Percentiles rank a stretch among this genome's conserved stretches.
These are phyloP conservation scores for Microtus pennsylvanicus DNA, from an alignment of 2,113 vertebrate genomes.

Conservation along the genomic window DNA sequence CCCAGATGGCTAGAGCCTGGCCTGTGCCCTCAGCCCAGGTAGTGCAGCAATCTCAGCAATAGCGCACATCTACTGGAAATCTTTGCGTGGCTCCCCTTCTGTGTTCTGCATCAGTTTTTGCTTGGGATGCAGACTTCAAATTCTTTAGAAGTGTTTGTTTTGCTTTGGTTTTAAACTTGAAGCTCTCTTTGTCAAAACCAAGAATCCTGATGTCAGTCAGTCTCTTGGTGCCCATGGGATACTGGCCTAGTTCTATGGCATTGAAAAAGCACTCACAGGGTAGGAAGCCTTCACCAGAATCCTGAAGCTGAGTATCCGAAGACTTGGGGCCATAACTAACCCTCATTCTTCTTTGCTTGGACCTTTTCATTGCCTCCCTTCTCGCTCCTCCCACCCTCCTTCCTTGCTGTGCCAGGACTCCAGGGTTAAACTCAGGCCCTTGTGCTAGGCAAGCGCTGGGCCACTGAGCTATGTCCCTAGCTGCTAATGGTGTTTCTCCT, in stretches of 20 bases:
- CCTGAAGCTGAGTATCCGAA: background rate
- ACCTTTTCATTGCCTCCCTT: background rate
- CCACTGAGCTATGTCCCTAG: background rate
- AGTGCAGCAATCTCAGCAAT: background rate
- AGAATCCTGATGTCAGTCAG: background rate
- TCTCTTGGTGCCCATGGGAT: background rate
- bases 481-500: background rate
- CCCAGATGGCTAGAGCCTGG: background rate
- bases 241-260: background rate
- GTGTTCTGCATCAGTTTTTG: background rate
- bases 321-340: background rate
- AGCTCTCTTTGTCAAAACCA: constrained; percentile 2
- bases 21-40: background rate
- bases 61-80: background rate
- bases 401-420: background rate
- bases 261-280: background rate
- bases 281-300: background rate
- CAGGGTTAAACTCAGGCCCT: background rate
- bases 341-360: background rate
- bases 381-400: too few species aligned
- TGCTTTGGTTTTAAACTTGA: background rate
- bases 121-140: background rate
- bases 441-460: background rate
- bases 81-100: too few species aligned
- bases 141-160: background rate